phyloP scores from a whole-genome alignment of 2,888 invertebrate genomes.

The Schrankia costaestrigalis region DNA sequence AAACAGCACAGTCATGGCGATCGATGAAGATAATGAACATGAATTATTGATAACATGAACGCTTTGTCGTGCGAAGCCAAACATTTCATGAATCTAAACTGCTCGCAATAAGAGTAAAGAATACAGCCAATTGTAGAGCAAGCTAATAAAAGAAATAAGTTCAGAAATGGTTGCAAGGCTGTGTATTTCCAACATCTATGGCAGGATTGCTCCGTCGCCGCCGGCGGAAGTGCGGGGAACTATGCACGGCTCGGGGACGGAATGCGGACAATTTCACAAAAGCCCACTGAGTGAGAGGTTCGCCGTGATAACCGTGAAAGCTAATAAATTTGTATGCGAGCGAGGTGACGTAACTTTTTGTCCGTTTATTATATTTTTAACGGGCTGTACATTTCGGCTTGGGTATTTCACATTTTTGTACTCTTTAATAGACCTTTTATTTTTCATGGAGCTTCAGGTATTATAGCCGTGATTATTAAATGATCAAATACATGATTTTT shows the following conservation, averaged over 20 bases:
- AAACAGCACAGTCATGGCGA: slow-evolving; percentile 17
- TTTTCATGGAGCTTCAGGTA: too few relatives aligned
- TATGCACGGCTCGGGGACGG: slow-evolving; percentile 57
- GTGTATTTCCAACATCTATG: slow-evolving; percentile 56
- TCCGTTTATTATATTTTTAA: slow-evolving; percentile 44
- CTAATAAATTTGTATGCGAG: slow-evolving; percentile 68
- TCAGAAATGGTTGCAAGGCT: slow-evolving; percentile 44
- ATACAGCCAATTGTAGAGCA: slow-evolving; percentile 39
- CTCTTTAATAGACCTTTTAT: slow-evolving; percentile 12
- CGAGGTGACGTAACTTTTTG: slow-evolving; percentile 48
- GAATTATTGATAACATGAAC: slow-evolving; percentile 32
- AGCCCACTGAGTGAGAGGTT: slow-evolving; percentile 67
- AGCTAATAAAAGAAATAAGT: slow-evolving; percentile 44
- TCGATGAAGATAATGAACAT: slow-evolving; percentile 34
- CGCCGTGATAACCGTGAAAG: slow-evolving; percentile 64
- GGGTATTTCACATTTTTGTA: slow-evolving; percentile 15
- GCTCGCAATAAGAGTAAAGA: slow-evolving; percentile 33
- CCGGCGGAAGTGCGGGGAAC: slow-evolving; percentile 56
- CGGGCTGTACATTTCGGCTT: slow-evolving; percentile 11
- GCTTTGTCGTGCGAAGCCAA: slow-evolving; percentile 28
- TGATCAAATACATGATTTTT: too few relatives aligned
- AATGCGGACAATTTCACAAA: slow-evolving; percentile 71
- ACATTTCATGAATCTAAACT: slow-evolving; percentile 30
- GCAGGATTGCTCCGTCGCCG: slow-evolving; percentile 46
- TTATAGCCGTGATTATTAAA: too few relatives aligned